Percentiles rank a stretch among this genome's conserved stretches.
Evolutionary conservation across 2,113 vertebrate genomes (phyloP).

Genomic region (Pholis gunnellus): DNA sequence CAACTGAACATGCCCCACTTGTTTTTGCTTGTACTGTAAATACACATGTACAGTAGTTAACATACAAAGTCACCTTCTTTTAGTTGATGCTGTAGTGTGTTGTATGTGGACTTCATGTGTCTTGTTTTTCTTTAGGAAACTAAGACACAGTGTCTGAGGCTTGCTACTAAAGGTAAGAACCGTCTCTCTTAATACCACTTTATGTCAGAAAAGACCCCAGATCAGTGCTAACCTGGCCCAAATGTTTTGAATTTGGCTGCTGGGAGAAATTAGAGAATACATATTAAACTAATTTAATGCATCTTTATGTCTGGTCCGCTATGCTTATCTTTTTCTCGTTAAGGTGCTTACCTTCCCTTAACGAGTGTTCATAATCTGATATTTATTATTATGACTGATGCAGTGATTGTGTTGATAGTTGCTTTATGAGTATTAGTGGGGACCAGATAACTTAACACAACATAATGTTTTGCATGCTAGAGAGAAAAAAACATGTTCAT

Average conservation of each 20-base stretch:
- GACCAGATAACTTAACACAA: background rate
- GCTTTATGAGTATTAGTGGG: constrained; percentile 26
- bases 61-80: background rate
- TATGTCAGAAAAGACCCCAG: background rate
- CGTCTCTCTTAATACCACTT: background rate
- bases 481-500: constrained; percentile 18
- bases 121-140: constrained; percentile 88
- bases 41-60: background rate
- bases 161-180: constrained; percentile 97
- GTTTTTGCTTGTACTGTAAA: background rate
- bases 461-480: constrained; percentile 18
- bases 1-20: background rate
- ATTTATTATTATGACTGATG: constrained; percentile 6
- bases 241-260: constrained; percentile 2
- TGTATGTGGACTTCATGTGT: background rate
- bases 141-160: constrained; percentile 97
- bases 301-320: background rate
- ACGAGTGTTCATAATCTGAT: constrained; percentile 8
- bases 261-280: background rate
- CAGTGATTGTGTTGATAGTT: constrained; percentile 6
- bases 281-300: background rate
- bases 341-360: background rate
- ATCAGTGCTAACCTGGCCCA: background rate
- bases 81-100: background rate
- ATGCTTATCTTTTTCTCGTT: background rate